Percentiles rank a stretch among this genome's conserved stretches.
Conservation (phyloP, 2,113 vertebrate genomes). For the Embiotoca jacksoni region DNA sequence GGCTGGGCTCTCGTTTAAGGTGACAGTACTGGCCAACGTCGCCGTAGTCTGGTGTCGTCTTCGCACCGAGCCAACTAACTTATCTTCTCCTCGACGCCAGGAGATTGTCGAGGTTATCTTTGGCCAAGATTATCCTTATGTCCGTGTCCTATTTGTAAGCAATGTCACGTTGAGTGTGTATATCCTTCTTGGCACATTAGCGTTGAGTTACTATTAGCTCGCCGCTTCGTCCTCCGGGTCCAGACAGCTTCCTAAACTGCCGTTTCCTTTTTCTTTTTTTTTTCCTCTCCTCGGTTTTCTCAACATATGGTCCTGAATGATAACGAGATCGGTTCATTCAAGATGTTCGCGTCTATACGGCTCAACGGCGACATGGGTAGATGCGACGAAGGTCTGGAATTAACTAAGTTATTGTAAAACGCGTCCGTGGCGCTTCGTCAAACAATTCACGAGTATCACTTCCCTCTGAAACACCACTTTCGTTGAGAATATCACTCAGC, state of each 20-base stretch:
- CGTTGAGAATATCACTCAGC: conserved; percentile 21
- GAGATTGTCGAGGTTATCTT: conserved; percentile 46
- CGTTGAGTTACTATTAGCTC: conserved; percentile 43
- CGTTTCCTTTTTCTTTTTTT: conserved; percentile 34
- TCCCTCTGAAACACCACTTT: conserved; percentile 42
- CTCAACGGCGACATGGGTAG: conserved; percentile 5
- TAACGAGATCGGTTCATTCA: conserved; percentile 40
- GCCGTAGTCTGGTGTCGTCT: conserved; percentile 36
- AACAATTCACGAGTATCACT: conserved; percentile 13
- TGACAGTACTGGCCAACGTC: conserved; percentile 28
- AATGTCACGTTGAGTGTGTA: conserved; percentile 35
- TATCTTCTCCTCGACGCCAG: conserved; percentile 47
- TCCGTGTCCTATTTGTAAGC: conserved; percentile 8
- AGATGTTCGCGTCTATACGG: background rate
- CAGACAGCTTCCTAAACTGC: conserved; percentile 43
- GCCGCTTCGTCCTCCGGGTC: conserved; percentile 54
- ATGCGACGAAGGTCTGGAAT: background rate
- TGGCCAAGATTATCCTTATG: conserved; percentile 56
- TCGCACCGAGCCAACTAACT: conserved; percentile 45
- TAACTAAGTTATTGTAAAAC: background rate
- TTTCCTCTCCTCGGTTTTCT: conserved; percentile 45
- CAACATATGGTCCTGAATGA: conserved; percentile 64
- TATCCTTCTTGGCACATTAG: conserved; percentile 46
- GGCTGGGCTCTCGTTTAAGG: conserved; percentile 27
- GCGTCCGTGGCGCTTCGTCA: background rate